Evolutionary conservation across 2,113 vertebrate genomes (phyloP).

Genomic region (Phylloscopus trochiloides): DNA sequence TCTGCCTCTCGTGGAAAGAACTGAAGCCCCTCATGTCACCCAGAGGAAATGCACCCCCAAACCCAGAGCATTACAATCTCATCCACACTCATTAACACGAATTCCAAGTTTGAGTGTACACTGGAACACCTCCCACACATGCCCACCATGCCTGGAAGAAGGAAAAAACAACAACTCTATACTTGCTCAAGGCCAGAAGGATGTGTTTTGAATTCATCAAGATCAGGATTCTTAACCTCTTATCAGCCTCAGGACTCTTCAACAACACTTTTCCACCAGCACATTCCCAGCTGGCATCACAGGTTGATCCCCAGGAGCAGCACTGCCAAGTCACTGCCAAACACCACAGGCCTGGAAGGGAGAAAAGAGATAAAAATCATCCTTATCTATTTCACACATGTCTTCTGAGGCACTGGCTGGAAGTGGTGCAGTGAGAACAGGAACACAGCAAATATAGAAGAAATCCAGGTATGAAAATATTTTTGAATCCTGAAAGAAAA

Average conservation of each 20-base stretch:
- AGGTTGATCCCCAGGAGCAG: background rate
- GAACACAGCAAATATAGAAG: conserved; percentile 97
- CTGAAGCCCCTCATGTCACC: rapidly evolving
- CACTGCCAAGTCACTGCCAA: background rate
- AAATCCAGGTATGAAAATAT: conserved; percentile 94
- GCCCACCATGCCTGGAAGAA: background rate
- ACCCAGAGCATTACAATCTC: background rate
- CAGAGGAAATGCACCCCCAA: background rate
- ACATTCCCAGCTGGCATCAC: background rate
- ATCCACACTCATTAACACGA: rapidly evolving
- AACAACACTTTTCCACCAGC: background rate
- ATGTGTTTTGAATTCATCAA: conserved; percentile 90
- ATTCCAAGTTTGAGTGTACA: background rate
- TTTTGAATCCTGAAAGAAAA: conserved; percentile 86
- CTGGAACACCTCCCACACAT: too few species aligned
- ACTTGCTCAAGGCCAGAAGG: conserved; percentile 94
- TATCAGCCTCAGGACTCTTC: background rate
- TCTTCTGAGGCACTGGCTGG: conserved; percentile 90
- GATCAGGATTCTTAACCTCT: background rate
- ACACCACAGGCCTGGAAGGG: background rate
- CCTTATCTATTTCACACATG: conserved; percentile 80
- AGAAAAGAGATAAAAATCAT: background rate
- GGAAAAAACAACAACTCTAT: background rate
- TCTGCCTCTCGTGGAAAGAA: background rate
- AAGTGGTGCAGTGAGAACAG: conserved; percentile 89